Evolutionary conservation across 2,797 vertebrate genomes (phyloP).

Genomic region (Esox masquinongy): DNA sequence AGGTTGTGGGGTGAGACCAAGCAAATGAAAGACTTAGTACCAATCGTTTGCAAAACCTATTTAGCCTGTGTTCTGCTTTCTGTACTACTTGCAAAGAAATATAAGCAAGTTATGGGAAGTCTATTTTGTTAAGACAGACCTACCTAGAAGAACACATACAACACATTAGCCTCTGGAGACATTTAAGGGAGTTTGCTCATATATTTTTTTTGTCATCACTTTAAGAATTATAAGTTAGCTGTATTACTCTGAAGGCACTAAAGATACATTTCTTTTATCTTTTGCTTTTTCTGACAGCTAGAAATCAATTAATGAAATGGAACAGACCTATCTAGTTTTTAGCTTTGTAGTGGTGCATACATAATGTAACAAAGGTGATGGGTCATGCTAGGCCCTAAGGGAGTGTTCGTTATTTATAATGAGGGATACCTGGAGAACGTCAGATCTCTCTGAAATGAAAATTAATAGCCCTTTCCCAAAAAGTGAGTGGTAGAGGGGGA

Average conservation of each 20-base stretch:
- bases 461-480: too few relatives aligned
- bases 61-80: too few relatives aligned
- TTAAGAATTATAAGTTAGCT: too few relatives aligned
- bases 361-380: constrained; percentile 44
- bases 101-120: background rate
- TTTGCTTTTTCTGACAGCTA: constrained; percentile 1
- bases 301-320: background rate
- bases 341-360: constrained; percentile 30
- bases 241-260: too few relatives aligned
- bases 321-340: background rate
- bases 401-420: too few relatives aligned
- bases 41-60: too few relatives aligned
- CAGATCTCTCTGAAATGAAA: too few relatives aligned
- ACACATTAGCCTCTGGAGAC: background rate
- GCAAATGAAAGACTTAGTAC: too few relatives aligned
- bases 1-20: too few relatives aligned
- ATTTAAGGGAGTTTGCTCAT: constrained; percentile 1
- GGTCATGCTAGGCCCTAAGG: constrained; percentile 37
- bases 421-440: too few relatives aligned
- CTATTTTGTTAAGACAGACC: constrained; percentile 12
- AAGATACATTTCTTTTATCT: background rate
- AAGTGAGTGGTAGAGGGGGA: too few relatives aligned
- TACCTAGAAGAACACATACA: constrained; percentile 18
- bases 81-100: too few relatives aligned
- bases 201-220: constrained; percentile 1